phyloP scores from a whole-genome alignment of 37 sponge, comb jelly and placozoan genomes.

The Haliclona indistincta region DNA sequence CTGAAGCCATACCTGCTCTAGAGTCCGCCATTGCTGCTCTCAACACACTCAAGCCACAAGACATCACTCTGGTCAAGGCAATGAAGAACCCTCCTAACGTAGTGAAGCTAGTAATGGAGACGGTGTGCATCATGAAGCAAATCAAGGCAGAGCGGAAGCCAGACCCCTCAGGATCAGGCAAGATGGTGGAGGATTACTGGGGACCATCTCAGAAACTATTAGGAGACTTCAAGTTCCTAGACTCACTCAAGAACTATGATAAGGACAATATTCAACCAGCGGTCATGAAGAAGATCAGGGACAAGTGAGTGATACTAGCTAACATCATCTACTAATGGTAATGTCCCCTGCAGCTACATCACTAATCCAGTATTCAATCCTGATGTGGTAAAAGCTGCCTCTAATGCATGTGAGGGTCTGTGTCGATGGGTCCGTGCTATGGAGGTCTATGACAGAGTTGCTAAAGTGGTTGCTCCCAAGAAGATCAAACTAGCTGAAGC shows the following conservation, averaged over 20 bases:
- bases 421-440: slow-evolving; percentile 98
- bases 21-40: slow-evolving; percentile 94
- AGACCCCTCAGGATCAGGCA: slow-evolving; percentile 90
- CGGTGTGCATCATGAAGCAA: slow-evolving; percentile 94
- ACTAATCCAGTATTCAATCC: slow-evolving; percentile 91
- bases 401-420: slow-evolving; percentile 95
- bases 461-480: slow-evolving; percentile 99
- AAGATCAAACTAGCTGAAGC: slow-evolving; percentile 88
- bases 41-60: slow-evolving; percentile 95
- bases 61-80: slow-evolving; percentile 96
- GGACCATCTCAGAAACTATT: slow-evolving; percentile 95
- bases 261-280: slow-evolving; percentile 94
- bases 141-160: slow-evolving; percentile 96
- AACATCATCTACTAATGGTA: neutral
- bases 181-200: slow-evolving; percentile 98
- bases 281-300: slow-evolving; percentile 96
- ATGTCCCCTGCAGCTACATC: slow-evolving; percentile 56
- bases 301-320: slow-evolving; percentile 58
- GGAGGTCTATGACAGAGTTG: slow-evolving; percentile 98
- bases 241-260: slow-evolving; percentile 91
- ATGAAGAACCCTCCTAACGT: slow-evolving; percentile 97
- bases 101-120: slow-evolving; percentile 97
- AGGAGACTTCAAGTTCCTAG: slow-evolving; percentile 96
- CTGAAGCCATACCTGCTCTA: slow-evolving; percentile 97
- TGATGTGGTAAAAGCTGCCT: slow-evolving; percentile 83